phyloP scores from a whole-genome alignment of 2,113 vertebrate genomes.

The Malurus cyaneus region DNA sequence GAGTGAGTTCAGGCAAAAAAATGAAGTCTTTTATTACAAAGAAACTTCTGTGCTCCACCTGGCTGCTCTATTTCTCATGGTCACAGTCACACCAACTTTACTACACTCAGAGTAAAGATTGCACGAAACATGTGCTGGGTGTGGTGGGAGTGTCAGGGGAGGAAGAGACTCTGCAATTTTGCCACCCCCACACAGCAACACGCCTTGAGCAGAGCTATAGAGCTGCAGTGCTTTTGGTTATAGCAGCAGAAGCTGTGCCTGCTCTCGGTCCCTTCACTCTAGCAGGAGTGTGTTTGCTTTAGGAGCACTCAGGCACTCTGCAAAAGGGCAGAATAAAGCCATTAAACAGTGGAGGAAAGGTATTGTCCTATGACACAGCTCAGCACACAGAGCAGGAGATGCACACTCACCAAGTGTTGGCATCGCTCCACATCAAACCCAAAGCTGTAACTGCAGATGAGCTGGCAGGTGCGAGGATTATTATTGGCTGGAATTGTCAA shows the following conservation, averaged over 20 bases:
- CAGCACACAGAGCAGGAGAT: not conserved
- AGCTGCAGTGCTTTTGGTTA: not conserved
- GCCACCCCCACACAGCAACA: not conserved
- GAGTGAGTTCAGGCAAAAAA: not conserved
- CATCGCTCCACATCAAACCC: not conserved
- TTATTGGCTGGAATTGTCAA: not conserved
- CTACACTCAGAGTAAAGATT: not conserved
- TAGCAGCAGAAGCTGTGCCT: not conserved
- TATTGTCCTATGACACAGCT: not conserved
- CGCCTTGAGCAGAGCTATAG: not conserved
- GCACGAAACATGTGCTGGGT: not conserved
- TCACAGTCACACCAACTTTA: not conserved
- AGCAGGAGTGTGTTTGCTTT: not conserved
- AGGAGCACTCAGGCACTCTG: not conserved
- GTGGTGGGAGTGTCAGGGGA: not conserved
- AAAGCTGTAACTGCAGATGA: not conserved
- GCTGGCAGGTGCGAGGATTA: not conserved
- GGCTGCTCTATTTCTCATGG: not conserved
- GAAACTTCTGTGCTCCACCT: not conserved
- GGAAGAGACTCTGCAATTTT: not conserved
- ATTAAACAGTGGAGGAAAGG: accelerated
- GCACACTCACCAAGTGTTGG: not conserved
- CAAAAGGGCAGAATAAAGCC: not conserved
- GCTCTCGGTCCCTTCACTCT: not conserved
- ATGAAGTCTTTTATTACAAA: not conserved